Base-by-base conservation (phyloP, 1,140 invertebrate genomes). In the Dufourea novaeangliae region DNA sequence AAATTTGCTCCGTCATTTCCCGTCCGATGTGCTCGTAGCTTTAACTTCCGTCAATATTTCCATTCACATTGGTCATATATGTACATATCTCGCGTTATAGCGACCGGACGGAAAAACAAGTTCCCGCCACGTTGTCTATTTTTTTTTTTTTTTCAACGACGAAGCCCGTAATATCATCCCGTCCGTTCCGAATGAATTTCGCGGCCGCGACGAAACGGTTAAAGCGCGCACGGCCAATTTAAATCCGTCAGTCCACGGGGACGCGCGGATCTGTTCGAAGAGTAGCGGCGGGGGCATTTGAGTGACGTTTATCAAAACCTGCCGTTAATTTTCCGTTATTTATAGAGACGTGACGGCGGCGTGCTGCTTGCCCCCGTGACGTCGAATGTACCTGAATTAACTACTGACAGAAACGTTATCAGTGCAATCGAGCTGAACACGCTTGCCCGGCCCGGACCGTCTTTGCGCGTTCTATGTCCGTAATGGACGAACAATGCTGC, bases 401-500 rank as follows among this genome's bases (percentile, higher is more conserved):
- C 54, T 34, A 34, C 56, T n/a, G 14, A 39, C 27, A 1, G 11
- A 10, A 67, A 69, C 10, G 52, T 71, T 71, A 63, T 71, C 44
- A 63, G 54, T 20, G 25, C 34, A 37, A n/a, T 34, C 46, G 14
- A 22, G n/a, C 32, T 41, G 46, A 57, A 46, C n/a, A n/a, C 41
- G 17, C 32, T 39, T 32, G 32, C 44, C 22, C 50, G 57, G 11
- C 34, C 39, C 17, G 50, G 4, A 7, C 14, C 39, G 29, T 10
- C 44, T n/a, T 46, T n/a, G n/a, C 25, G n/a, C 27, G 52, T 54
- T 1, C 50, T n/a, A 6, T 1, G 34, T 2, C 6, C 41, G 27
- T 71, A 77, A 63, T 64, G 29, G 37, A 4, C 22, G 69, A 78
- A 78, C 76, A 78, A 78, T 78, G 69, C 22, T 8, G 41, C 39